Evolutionary conservation across 1,140 invertebrate species (phyloP), one percentile per base, ranked within the genome.

Genomic region (Pinna nobilis): DNA sequence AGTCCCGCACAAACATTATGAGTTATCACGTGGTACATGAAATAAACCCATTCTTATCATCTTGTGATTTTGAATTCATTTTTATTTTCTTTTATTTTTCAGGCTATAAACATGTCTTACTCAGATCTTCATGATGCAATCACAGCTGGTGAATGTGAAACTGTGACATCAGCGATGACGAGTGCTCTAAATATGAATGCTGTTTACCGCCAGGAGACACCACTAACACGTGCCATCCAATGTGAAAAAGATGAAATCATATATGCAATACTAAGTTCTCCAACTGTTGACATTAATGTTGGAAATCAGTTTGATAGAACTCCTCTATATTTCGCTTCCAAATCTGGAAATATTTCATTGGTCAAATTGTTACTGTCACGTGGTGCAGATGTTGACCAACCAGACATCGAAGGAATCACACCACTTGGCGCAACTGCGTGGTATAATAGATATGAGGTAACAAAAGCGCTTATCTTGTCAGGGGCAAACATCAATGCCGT

Each of bases 241-340:
- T 33, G 33, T 33, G 23, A 33, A 33, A n/a, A 20, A 30, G 37
- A 13, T 33, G 15, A 33, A n/a, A 33, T 59, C 5, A 59, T 59
- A 18, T 30, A 59, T n/a, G 55, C 30, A 35, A n/a, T 59, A n/a
- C n/a, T 59, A 20, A 35, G 30, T n/a, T 25, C 30, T 33, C 15
- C 30, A 9, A 33, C 33, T 25, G 18, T 59, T n/a, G 55, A 59
- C 37, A 20, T 59, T 33, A 59, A 35, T 20, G 4, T 33, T 35
- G 28, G n/a, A 18, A 33, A 59, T 13, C 33, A 33, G 30, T 59
- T 59, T 33, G 55, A 33, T 33, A 30, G 55, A 35, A 13, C 55
- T 59, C 30, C 28, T 9, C 9, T 59, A n/a, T 59, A 59, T 59
- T 59, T 59, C 15, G 55, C 55, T 35, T 59, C 30, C 30, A 59